Conservation (phyloP, 2,888 invertebrate genomes). For the Colostygia pectinataria region DNA sequence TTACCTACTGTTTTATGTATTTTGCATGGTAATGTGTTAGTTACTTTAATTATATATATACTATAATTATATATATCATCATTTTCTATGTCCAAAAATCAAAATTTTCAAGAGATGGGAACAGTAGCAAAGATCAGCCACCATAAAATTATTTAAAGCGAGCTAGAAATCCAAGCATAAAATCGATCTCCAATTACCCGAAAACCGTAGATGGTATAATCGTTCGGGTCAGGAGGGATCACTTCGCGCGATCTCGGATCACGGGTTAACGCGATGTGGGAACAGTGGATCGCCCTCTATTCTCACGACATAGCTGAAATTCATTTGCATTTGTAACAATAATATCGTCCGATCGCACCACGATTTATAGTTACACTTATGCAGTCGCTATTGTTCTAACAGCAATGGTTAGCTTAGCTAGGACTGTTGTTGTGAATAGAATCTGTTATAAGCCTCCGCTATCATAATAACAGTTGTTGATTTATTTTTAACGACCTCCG, state of each 20-base stretch:
- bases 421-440: background rate
- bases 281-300: constrained; percentile 44
- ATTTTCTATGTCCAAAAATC: too few relatives aligned
- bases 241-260: constrained; percentile 60
- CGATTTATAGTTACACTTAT: constrained; percentile 31
- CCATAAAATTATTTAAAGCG: too few relatives aligned
- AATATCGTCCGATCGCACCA: constrained; percentile 42
- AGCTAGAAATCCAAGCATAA: background rate
- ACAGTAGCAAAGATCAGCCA: background rate
- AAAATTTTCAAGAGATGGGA: background rate
- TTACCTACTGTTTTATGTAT: too few relatives aligned
- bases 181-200: constrained; percentile 23
- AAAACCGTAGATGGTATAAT: constrained; percentile 38
- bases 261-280: constrained; percentile 64
- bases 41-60: too few relatives aligned
- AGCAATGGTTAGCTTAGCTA: constrained; percentile 9
- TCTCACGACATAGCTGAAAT: constrained; percentile 55
- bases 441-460: too few relatives aligned
- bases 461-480: too few relatives aligned
- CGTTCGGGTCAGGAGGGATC: constrained; percentile 39
- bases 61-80: too few relatives aligned
- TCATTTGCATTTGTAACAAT: constrained; percentile 53
- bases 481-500: too few relatives aligned
- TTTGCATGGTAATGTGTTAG: too few relatives aligned
- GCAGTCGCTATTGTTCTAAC: constrained; percentile 17